Base-by-base conservation (phyloP, 2,797 vertebrate genomes). In the Macropodus opercularis region DNA sequence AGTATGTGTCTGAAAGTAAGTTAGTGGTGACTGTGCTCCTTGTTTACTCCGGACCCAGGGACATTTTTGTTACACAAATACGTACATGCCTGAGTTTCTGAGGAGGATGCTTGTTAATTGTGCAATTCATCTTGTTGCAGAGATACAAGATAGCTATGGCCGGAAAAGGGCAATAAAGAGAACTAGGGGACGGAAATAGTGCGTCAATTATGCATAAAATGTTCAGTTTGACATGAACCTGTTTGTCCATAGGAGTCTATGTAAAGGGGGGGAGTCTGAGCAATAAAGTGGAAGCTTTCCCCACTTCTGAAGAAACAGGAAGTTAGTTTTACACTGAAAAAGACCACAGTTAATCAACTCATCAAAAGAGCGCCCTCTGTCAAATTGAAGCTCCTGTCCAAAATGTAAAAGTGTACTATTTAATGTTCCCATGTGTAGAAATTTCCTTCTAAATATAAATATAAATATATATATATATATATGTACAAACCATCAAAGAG, bases 1-100 rank as follows among this genome's bases (percentile, higher is more conserved):
- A 83, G 79, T 89, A 72, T 74, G 78, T 86, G 72, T 86, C 81
- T 74, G 84, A 80, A 86, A 86, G 87, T 87, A 77, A 77, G 83
- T 84, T 81, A 74, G 62, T 85, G 72, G 83, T 90, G 83, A 83
- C 81, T 76, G 74, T 90, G 64, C 75, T 86, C 78, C 80, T 80
- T 29, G 58, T 87, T 73, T 80, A 83, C 77, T 79, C 76, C 56
- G 57, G 80, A 86, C 62, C 83, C 75, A 74, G 76, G 65, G 78
- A 50, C n/a, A 72, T 59, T 55, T 51, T 65, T 78, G 63, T 22
- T 52, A 55, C 23, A 66, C 29, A 39, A 42, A 44, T 22, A 13
- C 21, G 40, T 52, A 43, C 41, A 69, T 65, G 50, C 62, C 63
- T 67, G 52, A 74, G 70, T 57, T 53, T 72, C 23, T 72, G 63